phyloP scores from a whole-genome alignment of 2,113 vertebrate genomes.

The Microcebus tavaratra region DNA sequence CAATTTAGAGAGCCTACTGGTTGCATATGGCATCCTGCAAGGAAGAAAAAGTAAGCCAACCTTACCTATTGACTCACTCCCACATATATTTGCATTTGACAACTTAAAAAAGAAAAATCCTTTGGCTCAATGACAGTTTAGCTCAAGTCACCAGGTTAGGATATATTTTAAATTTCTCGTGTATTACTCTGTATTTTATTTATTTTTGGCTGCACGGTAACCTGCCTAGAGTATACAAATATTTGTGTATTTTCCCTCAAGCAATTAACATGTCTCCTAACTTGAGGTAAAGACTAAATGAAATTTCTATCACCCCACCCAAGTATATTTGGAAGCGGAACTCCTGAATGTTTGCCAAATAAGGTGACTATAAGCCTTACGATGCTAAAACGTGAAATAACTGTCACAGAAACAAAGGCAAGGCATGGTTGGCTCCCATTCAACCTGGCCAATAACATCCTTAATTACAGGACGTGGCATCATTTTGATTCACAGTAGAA shows the following conservation, averaged over 20 bases:
- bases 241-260: constrained; percentile 38
- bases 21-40: constrained; percentile 18
- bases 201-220: constrained; percentile 54
- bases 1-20: constrained; percentile 49
- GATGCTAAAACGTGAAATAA: constrained; percentile 73
- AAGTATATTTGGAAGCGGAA: constrained; percentile 76
- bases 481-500: constrained; percentile 85
- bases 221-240: constrained; percentile 54
- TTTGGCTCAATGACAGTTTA: background rate
- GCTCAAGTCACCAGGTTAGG: constrained; percentile 64
- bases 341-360: constrained; percentile 73
- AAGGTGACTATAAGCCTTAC: constrained; percentile 76
- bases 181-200: constrained; percentile 44
- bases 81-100: constrained; percentile 39
- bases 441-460: constrained; percentile 82
- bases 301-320: constrained; percentile 63
- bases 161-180: constrained; percentile 60
- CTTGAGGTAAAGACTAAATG: constrained; percentile 73
- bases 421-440: constrained; percentile 66
- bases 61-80: constrained; percentile 66
- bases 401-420: constrained; percentile 73
- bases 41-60: constrained; percentile 46
- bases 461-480: constrained; percentile 86
- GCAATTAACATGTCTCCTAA: constrained; percentile 75
- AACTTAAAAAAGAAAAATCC: background rate